Evolutionary conservation across 2,888 invertebrate species (phyloP).

Genomic region (Oscheius sp.): DNA sequence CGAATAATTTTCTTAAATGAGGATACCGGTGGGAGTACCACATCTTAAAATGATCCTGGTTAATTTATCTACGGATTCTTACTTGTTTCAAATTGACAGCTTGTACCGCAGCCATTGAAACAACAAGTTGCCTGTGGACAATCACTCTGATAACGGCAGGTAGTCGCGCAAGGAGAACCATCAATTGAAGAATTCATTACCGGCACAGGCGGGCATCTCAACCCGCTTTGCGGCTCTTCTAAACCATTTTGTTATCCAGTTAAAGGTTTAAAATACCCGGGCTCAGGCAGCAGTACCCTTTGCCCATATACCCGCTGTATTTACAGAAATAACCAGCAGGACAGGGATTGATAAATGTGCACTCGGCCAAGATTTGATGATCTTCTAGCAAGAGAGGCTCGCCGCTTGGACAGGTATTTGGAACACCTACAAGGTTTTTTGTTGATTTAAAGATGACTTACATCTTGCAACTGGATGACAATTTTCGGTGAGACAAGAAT

Average conservation of each 20-base stretch:
- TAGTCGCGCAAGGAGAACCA: conserved; percentile 51
- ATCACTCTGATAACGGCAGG: conserved; percentile 51
- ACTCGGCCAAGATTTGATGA: conserved; percentile 50
- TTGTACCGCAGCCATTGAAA: conserved; percentile 66
- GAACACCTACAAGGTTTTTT: conserved; percentile 54
- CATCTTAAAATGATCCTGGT: neutral
- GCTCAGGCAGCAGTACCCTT: conserved; percentile 65
- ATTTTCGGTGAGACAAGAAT: conserved; percentile 50
- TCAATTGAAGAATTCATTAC: conserved; percentile 46
- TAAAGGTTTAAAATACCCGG: conserved; percentile 6
- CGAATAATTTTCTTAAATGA: neutral
- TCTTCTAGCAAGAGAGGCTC: conserved; percentile 55
- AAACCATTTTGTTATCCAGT: neutral
- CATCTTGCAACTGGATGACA: conserved; percentile 61
- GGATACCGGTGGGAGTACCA: neutral
- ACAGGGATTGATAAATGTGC: conserved; percentile 52
- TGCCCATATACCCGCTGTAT: conserved; percentile 55
- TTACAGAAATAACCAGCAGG: conserved; percentile 65
- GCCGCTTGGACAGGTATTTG: conserved; percentile 61
- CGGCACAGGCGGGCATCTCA: conserved; percentile 43
- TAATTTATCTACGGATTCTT: neutral
- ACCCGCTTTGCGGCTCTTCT: neutral
- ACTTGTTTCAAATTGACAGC: conserved; percentile 55
- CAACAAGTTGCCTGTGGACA: conserved; percentile 62
- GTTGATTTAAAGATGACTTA: conserved; percentile 23